Evolutionary conservation across 1,140 invertebrate genomes (phyloP), one percentile per base, ranked within the genome.

Genomic region (Danaus melanippus): DNA sequence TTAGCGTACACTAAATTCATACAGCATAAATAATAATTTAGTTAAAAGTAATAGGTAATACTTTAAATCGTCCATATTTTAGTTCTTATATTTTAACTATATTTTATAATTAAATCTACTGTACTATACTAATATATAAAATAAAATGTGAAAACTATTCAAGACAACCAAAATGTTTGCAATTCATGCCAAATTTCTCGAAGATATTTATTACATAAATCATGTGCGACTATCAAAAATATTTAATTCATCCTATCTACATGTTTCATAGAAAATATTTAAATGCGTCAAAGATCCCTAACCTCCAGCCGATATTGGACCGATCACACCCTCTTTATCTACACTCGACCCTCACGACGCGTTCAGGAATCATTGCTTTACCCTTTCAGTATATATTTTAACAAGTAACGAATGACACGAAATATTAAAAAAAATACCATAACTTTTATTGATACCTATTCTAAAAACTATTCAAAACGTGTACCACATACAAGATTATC

Each of bases 281-380:
- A 44, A 32, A 32, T 32, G 21, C 21, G 21, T 56, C 15, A 62
- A 53, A 32, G 51, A 49, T 46, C 21, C 40, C 42, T 47, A n/a
- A 50, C 60, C 60, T 60, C 58, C 63, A 44, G 47, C 60, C 64
- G 61, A 67, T 78, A 78, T 72, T 70, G 68, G 64, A 64, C 64
- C 57, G 54, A 62, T 51, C 62, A 59, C 63, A 77, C 70, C 79
- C 79, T 78, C 80, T 80, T 80, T 80, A 80, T 79, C 75, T 67
- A 52, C 49, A 63, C 49, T 69, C 70, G 70, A 78, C 74, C 76
- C 74, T 76, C 64, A 53, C 64, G 70, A 74, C 58, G 65, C 68
- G 66, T 63, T 57, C 56, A 64, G 62, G 60, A 70, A 77, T 76
- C 71, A 79, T 74, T 72, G 68, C 62, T 60, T 58, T 63, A 69